A percentile compares a stretch with the other conserved stretches of the same genome.
Conservation (phyloP, 2,113 vertebrate species). For the Apus apus region DNA sequence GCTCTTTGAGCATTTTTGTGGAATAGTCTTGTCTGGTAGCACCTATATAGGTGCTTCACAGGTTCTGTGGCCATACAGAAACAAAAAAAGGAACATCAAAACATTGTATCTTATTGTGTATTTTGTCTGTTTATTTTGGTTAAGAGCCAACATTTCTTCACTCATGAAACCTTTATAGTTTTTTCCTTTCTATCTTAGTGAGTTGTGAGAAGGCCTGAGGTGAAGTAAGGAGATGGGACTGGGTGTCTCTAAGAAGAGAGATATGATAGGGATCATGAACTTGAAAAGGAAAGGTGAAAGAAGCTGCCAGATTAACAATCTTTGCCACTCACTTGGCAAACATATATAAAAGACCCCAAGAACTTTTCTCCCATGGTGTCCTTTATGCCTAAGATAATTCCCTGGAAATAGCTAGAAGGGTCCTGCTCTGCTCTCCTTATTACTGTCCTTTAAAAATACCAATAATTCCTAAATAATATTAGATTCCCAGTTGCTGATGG, state of each 20-base stretch:
- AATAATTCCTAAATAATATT: neutral
- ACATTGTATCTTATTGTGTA: fast-evolving
- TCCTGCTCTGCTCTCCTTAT: neutral
- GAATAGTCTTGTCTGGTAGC: fast-evolving
- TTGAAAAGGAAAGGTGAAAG: neutral
- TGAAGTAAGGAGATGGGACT: neutral
- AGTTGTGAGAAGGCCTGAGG: neutral
- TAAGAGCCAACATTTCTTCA: neutral
- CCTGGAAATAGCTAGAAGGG: neutral
- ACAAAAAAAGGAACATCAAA: neutral
- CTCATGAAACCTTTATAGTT: neutral
- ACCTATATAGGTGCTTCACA: neutral
- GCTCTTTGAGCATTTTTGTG: neutral
- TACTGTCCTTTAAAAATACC: neutral
- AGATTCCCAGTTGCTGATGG: neutral
- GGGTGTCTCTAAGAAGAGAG: fast-evolving
- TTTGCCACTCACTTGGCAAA: neutral
- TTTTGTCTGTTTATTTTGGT: neutral
- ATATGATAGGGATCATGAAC: neutral
- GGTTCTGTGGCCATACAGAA: neutral
- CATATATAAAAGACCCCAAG: neutral
- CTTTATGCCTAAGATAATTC: neutral
- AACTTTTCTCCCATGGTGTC: neutral
- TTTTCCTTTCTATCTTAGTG: neutral
- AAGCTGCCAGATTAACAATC: neutral